Evolutionary conservation across 2,113 vertebrate genomes (phyloP), one percentile per base, ranked within the genome.

Genomic region (Pao palembangensis): DNA sequence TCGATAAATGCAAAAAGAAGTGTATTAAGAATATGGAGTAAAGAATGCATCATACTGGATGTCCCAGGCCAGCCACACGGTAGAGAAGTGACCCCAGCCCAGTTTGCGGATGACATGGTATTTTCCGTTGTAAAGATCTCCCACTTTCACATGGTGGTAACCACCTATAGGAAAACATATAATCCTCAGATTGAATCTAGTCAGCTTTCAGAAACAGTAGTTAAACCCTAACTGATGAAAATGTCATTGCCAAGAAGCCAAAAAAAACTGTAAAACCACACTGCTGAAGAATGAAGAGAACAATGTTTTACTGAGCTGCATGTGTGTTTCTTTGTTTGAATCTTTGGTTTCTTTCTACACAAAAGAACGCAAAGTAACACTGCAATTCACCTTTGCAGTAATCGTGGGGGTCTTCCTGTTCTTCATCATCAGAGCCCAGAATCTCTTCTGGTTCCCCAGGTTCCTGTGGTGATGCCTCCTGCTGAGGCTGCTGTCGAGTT

Each of bases 11-110:
- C 23, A n/a, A 1, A 74, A 17, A 56, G 46, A 65, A 44, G 21
- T 31, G 19, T 18, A 58, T 18, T 34, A 12, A n/a, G 6, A 60
- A 62, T 48, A 52, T 47, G 61, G 14, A 58, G 6, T 17, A 1
- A 62, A 73, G n/a, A n/a, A 21, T 58, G 50, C 62, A 5, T 88
- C 96, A 85, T 91, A 98, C 96, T 95, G 95, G 81, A 95, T 95
- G 81, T 99, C 97, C 96, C 96, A 97, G 15, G 95, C 94, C 21
- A 99, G 90, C 97, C 97, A 99, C 60, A 99, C 97, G 2, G 96
- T 99, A 58, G 97, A 99, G 85, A 99, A 99, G 86, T 99, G 96
- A 54, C 97, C 96, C 97, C 97, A 99, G 81, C 97, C 97, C 51
- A 99, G 91, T 79, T 99, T 99, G 51, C 96, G 92, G 80, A 99